Percentiles rank a stretch among this genome's conserved stretches.
phyloP scores from a whole-genome alignment of 2,797 vertebrate species.

The Phrynocephalus forsythii region DNA sequence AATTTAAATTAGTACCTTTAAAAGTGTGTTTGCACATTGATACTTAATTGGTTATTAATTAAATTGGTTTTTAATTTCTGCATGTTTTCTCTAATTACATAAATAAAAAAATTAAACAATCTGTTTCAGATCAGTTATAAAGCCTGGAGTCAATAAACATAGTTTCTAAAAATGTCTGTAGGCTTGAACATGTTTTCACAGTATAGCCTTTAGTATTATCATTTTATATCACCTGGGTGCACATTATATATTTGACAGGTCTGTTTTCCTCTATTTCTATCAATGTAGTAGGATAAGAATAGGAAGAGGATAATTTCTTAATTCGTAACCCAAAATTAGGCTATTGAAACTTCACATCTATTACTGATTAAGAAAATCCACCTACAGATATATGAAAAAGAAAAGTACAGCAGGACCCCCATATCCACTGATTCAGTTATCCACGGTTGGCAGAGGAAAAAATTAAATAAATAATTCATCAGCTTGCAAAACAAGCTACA shows the following conservation, averaged over 20 bases:
- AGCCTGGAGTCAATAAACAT: constrained; percentile 8
- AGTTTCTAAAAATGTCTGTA: constrained; percentile 14
- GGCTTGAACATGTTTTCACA: constrained; percentile 4
- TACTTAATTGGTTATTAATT: too few relatives aligned
- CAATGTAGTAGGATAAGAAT: neutral
- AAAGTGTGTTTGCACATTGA: too few relatives aligned
- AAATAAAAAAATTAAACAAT: neutral
- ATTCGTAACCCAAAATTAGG: neutral
- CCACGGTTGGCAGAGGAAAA: too few relatives aligned
- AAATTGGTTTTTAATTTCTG: too few relatives aligned
- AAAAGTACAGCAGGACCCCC: too few relatives aligned
- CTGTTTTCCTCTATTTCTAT: neutral
- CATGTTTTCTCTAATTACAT: neutral
- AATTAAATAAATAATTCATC: too few relatives aligned
- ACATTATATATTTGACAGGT: constrained; percentile 34
- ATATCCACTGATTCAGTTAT: too few relatives aligned
- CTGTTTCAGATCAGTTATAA: neutral
- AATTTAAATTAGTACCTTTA: too few relatives aligned
- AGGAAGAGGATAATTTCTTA: constrained; percentile 5
- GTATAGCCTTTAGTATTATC: constrained; percentile 32
- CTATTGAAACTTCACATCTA: neutral
- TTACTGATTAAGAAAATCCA: neutral
- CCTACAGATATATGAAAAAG: neutral
- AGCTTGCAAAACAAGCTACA: too few relatives aligned
- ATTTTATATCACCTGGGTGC: constrained; percentile 22